Percentiles rank a stretch among this genome's conserved stretches.
Evolutionary conservation across 2,113 vertebrate genomes (phyloP).

Genomic region (Ophthalmolycus amberensis): DNA sequence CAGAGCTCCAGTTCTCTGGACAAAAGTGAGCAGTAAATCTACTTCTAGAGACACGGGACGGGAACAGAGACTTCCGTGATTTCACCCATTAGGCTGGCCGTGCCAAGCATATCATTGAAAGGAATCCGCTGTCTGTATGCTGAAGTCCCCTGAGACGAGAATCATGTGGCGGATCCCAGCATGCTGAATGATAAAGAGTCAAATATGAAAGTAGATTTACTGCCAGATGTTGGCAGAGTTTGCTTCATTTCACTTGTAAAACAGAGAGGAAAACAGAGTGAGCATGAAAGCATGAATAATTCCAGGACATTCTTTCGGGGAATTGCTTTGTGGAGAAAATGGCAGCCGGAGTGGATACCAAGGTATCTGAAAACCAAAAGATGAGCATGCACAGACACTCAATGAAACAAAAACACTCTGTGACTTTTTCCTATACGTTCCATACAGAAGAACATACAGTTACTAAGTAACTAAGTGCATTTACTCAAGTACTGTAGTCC

Average conservation of each 20-base stretch:
- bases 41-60: conserved; percentile 23
- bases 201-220: conserved; percentile 67
- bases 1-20: neutral
- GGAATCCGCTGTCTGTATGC: conserved; percentile 47
- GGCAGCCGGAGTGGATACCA: neutral
- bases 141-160: conserved; percentile 40
- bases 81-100: conserved; percentile 41
- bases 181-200: conserved; percentile 56
- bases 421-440: neutral
- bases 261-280: conserved; percentile 45
- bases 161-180: conserved; percentile 56
- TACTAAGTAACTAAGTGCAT: neutral
- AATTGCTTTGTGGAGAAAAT: conserved; percentile 57
- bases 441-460: neutral
- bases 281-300: conserved; percentile 57
- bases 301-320: conserved; percentile 56
- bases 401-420: neutral
- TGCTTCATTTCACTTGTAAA: conserved; percentile 71
- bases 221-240: conserved; percentile 74
- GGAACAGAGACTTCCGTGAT: conserved; percentile 57
- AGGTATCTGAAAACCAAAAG: conserved; percentile 5
- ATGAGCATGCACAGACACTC: conserved; percentile 1
- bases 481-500: neutral
- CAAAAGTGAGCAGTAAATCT: conserved; percentile 46
- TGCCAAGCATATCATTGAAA: conserved; percentile 58